phyloP scores from a whole-genome alignment of 2,888 invertebrate species.

The Dioctria linearis region DNA sequence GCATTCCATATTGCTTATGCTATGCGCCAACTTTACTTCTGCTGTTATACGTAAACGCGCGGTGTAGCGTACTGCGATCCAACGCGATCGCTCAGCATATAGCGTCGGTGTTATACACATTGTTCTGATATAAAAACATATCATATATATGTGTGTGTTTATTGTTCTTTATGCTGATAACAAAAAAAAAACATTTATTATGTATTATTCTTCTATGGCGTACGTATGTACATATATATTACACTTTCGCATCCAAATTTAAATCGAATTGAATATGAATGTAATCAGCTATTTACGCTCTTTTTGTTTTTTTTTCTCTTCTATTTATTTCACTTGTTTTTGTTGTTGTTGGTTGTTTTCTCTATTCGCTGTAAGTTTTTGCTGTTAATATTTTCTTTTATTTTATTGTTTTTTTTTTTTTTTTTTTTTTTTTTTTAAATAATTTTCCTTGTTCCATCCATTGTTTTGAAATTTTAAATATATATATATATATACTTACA shows the following conservation, averaged over 20 bases:
- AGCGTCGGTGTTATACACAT: background rate
- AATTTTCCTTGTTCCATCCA: too few relatives aligned
- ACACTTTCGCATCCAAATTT: slow-evolving; percentile 11
- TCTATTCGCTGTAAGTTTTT: background rate
- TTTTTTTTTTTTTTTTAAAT: background rate
- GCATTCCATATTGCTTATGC: background rate
- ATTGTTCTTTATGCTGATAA: slow-evolving; percentile 13
- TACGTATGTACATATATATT: slow-evolving; percentile 5
- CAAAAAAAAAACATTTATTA: background rate
- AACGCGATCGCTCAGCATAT: background rate
- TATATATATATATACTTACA: too few relatives aligned
- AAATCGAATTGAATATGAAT: slow-evolving; percentile 47
- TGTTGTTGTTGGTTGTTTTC: background rate
- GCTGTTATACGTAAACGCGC: too few relatives aligned
- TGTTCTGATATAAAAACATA: slow-evolving; percentile 6
- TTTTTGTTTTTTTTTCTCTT: slow-evolving; percentile 1
- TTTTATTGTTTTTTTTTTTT: background rate
- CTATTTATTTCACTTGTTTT: background rate
- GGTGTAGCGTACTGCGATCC: background rate
- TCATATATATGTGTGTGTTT: slow-evolving; percentile 10
- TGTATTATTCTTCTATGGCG: slow-evolving; percentile 5
- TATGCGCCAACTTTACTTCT: too few relatives aligned
- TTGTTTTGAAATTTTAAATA: too few relatives aligned
- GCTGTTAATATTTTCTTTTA: background rate
- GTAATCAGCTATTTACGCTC: slow-evolving; percentile 39